phyloP scores from a whole-genome alignment of 1,140 invertebrate species.

The Megathymus violae region DNA sequence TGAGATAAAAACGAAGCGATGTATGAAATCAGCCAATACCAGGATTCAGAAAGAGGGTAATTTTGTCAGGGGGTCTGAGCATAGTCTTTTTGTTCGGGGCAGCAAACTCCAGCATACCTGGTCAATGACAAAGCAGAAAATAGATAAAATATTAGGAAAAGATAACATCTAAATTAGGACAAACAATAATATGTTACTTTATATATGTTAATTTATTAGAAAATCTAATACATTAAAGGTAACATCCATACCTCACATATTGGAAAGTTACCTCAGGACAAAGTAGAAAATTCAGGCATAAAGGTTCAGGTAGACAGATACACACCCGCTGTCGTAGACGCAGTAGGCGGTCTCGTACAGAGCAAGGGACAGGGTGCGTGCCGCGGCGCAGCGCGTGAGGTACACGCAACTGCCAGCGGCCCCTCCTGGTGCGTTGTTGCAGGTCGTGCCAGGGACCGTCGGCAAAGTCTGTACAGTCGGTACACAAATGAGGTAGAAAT shows the following conservation, averaged over 20 bases:
- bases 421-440: slow-evolving; percentile 44
- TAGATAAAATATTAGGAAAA: slow-evolving; percentile 26
- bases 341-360: slow-evolving; percentile 55
- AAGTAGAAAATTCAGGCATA: too few species aligned
- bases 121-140: slow-evolving; percentile 34
- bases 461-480: slow-evolving; percentile 27
- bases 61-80: not conserved
- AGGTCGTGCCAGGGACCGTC: slow-evolving; percentile 51
- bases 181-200: too few species aligned
- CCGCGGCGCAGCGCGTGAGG: slow-evolving; percentile 60
- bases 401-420: slow-evolving; percentile 59
- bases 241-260: too few species aligned
- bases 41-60: too few species aligned
- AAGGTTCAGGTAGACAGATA: slow-evolving; percentile 16
- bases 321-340: slow-evolving; percentile 51
- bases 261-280: too few species aligned
- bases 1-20: too few species aligned
- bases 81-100: slow-evolving; percentile 38
- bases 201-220: too few species aligned
- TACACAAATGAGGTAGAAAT: too few species aligned
- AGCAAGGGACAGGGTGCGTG: slow-evolving; percentile 46
- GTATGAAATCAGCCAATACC: slow-evolving; percentile 1
- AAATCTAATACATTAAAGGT: too few species aligned
- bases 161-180: too few species aligned
- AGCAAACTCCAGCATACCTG: slow-evolving; percentile 71